These are phyloP conservation scores for Lynx canadensis DNA, from an alignment of 2,113 vertebrate genomes.

Conservation along the genomic window DNA sequence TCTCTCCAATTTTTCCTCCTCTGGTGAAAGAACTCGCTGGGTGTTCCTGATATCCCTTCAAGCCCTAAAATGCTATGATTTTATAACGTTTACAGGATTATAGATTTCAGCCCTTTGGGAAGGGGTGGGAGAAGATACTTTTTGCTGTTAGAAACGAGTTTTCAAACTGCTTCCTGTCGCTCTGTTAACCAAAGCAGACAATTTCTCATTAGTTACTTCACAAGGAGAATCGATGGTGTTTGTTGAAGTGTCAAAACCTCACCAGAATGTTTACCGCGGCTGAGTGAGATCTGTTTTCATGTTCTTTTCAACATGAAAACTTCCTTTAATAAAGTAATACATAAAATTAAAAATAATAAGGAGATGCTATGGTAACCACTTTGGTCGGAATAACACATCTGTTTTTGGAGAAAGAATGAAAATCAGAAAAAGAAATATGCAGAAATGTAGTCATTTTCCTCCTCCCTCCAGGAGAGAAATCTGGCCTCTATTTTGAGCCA, in stretches of 20 bases:
- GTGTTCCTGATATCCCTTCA: not conserved
- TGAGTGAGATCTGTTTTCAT: constrained; percentile 45
- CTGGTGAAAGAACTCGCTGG: not conserved
- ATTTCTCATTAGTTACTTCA: constrained; percentile 48
- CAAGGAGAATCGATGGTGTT: not conserved
- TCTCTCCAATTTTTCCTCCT: not conserved
- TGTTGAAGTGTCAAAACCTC: constrained; percentile 70
- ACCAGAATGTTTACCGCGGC: constrained; percentile 19
- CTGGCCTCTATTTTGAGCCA: constrained; percentile 45
- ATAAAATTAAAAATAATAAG: not conserved
- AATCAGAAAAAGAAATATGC: constrained; percentile 55
- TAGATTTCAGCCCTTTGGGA: not conserved
- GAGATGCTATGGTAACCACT: constrained; percentile 36
- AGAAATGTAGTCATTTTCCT: constrained; percentile 50
- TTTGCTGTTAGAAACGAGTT: constrained; percentile 51
- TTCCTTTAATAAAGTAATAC: constrained; percentile 60
- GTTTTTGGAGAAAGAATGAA: constrained; percentile 54
- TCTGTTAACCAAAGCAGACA: constrained; percentile 44
- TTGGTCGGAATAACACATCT: not conserved
- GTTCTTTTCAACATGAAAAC: constrained; percentile 29
- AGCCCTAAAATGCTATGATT: not conserved
- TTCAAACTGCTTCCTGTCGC: constrained; percentile 62
- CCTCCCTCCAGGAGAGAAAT: constrained; percentile 45
- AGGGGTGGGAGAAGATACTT: not conserved
- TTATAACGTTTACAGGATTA: not conserved